Evolutionary conservation across 1,140 invertebrate genomes (phyloP), one percentile per base, ranked within the genome.

Genomic region (Drosophila kikkawai): DNA sequence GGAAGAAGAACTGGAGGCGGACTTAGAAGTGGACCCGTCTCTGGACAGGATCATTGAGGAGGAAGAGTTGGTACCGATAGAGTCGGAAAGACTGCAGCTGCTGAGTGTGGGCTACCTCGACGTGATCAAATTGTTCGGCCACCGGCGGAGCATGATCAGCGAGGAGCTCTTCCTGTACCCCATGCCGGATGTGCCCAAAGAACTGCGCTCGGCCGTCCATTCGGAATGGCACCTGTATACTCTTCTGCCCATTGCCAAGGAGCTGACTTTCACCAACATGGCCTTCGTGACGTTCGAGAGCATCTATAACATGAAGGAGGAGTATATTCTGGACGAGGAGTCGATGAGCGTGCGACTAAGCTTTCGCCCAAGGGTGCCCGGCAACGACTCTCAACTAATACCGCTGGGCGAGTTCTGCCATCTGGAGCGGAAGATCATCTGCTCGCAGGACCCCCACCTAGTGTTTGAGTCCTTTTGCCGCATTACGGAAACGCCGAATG

Each of bases 171-270:
- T 15, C 0, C 63, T 91, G 0, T 91, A 91, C 45, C 82, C 91
- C 0, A 55, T 91, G 22, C 59, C 80, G 11, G 56, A 78, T 55
- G 51, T 86, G 32, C 42, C 68, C 47, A n/a, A 50, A 8, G 44
- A 69, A 6, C 37, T 78, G 26, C 80, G 84, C 9, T n/a, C 3
- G 6, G 82, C 91, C 1, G 44, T 79, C 6, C 48, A 71, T 48
- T 73, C 80, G 11, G 67, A 83, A 17, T 91, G 91, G 91, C 73
- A 91, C 47, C 67, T 91, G 7, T 91, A 91, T 51, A 91, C 90
- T 1, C 64, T 91, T 13, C 69, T 90, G 45, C 90, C 90, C 9
- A 80, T 91, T 26, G 76, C 86, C 44, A 91, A 86, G 26, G 47
- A 91, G 29, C 9, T 86, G 3, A 68, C 44, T 1, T 81, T 91